Conservation (phyloP, 2,113 vertebrate species). For the Pachypanchax playfairii region DNA sequence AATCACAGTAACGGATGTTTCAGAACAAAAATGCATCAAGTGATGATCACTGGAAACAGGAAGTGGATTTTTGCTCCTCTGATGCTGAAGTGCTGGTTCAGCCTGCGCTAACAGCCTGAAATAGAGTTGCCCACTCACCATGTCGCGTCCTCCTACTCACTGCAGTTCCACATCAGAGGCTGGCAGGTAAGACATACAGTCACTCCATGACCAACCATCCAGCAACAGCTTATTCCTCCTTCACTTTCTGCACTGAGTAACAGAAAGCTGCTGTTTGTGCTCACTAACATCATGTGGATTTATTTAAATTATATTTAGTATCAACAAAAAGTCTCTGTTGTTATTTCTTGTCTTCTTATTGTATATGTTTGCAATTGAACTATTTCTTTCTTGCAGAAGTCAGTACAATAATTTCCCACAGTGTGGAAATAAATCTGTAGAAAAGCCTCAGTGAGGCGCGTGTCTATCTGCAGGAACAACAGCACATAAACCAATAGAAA, state of each 20-base stretch:
- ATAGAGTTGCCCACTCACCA: constrained; percentile 50
- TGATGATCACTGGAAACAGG: constrained; percentile 4
- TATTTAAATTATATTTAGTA: neutral
- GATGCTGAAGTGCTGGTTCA: constrained; percentile 19
- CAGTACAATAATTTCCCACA: neutral
- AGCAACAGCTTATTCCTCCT: constrained; percentile 29
- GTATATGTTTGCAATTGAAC: neutral
- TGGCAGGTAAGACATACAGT: constrained; percentile 60
- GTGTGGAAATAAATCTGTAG: too few relatives aligned
- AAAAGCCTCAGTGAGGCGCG: neutral
- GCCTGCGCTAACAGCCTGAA: constrained; percentile 35
- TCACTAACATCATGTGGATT: neutral
- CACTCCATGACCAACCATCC: constrained; percentile 43
- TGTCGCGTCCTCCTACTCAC: constrained; percentile 59
- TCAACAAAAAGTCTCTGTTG: neutral
- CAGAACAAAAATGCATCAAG: neutral
- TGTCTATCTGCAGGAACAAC: neutral
- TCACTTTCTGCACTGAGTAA: constrained; percentile 9
- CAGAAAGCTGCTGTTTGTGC: constrained; percentile 1
- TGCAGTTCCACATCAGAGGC: constrained; percentile 47
- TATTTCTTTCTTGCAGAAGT: neutral
- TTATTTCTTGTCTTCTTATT: neutral
- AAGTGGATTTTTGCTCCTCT: constrained; percentile 11
- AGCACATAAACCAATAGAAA: neutral
- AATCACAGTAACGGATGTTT: neutral